phyloP scores from a whole-genome alignment of 64 coral and sea anemone species.

The Trachythela sp. region DNA sequence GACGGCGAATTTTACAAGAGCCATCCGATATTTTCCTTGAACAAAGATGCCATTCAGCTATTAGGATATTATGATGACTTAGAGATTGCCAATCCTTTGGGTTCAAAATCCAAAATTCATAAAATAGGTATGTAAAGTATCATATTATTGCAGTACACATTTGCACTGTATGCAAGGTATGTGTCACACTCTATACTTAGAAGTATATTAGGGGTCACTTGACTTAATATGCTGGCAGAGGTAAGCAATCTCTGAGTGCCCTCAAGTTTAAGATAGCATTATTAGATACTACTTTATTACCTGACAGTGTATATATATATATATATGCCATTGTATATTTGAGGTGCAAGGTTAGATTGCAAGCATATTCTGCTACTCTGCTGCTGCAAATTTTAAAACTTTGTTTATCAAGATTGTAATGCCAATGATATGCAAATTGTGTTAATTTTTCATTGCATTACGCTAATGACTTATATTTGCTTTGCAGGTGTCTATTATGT shows the following conservation, averaged over 20 bases:
- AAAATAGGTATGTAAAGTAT: conserved; percentile 8
- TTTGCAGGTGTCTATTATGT: conserved; percentile 1
- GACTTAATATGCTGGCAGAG: no score
- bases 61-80: conserved; percentile 19
- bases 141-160: no score
- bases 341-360: no score
- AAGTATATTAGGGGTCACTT: no score
- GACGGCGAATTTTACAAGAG: background rate
- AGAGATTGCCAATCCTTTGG: conserved; percentile 6
- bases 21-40: background rate
- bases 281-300: no score
- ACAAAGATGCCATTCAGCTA: conserved; percentile 2
- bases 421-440: background rate
- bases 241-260: no score
- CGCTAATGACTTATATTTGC: background rate
- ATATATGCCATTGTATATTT: no score
- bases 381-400: no score
- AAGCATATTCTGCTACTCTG: background rate
- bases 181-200: background rate
- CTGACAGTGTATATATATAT: no score
- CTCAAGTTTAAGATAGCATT: no score
- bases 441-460: background rate
- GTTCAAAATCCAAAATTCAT: conserved; percentile 17
- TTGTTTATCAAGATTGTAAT: background rate
- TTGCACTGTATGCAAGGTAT: no score